Percentiles rank a stretch among this genome's conserved stretches.
Conservation (phyloP, 2,113 vertebrate genomes). For the Sterrhoptilus dennistouni region DNA sequence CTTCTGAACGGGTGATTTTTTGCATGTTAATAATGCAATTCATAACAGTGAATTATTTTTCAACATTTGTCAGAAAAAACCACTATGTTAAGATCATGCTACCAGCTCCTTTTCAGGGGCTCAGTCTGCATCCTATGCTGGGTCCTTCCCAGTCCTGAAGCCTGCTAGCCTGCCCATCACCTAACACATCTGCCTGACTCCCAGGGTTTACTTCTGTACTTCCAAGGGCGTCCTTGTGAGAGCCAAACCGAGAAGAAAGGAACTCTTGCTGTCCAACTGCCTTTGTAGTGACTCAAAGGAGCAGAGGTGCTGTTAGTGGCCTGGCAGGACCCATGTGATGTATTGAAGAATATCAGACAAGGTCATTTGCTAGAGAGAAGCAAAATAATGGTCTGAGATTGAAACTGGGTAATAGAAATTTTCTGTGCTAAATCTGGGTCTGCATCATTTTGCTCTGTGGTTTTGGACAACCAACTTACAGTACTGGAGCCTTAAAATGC, state of each 20-base stretch:
- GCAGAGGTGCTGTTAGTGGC: background rate
- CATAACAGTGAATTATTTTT: background rate
- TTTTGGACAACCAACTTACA: background rate
- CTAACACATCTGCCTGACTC: background rate
- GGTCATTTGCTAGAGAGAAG: constrained; percentile 1
- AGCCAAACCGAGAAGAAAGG: background rate
- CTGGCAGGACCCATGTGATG: background rate
- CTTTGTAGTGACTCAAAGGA: background rate
- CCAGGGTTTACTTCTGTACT: background rate
- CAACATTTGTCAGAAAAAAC: background rate
- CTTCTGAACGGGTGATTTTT: background rate
- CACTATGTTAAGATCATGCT: background rate
- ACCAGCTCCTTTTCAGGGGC: background rate
- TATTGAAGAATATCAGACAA: background rate
- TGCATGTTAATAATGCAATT: background rate
- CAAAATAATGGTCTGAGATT: background rate
- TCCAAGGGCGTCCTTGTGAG: background rate
- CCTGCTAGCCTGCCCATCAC: background rate
- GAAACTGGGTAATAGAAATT: background rate
- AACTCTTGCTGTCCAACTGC: background rate
- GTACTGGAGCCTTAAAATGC: background rate
- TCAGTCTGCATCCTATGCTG: background rate
- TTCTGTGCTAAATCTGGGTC: background rate
- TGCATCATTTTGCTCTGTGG: background rate
- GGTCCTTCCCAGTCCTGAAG: background rate